These are phyloP conservation scores for Notolepis coatsorum DNA, from an alignment of 2,797 vertebrate genomes.

Conservation along the genomic window DNA sequence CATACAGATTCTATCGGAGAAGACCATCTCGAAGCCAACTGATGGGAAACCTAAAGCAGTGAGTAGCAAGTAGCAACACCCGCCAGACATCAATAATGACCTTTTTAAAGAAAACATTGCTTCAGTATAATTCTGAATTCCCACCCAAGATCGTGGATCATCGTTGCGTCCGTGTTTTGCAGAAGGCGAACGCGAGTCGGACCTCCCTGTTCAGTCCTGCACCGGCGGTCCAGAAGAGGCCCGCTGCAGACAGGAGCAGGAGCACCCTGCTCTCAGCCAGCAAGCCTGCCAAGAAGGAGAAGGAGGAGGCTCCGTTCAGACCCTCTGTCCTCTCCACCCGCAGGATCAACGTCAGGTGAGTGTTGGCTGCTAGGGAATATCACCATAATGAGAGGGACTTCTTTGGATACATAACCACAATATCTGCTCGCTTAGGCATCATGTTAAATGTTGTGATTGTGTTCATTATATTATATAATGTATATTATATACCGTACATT, in stretches of 20 bases:
- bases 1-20: slow-evolving; percentile 69
- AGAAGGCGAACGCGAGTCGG: slow-evolving; percentile 61
- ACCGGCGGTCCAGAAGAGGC: slow-evolving; percentile 48
- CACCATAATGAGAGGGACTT: too few relatives aligned
- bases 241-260: slow-evolving; percentile 44
- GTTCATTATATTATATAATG: too few relatives aligned
- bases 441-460: too few relatives aligned
- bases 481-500: too few relatives aligned
- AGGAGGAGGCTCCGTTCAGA: slow-evolving; percentile 72
- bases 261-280: slow-evolving; percentile 57
- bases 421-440: too few relatives aligned
- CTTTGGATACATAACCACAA: too few relatives aligned
- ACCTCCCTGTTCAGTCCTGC: slow-evolving; percentile 83
- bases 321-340: slow-evolving; percentile 82
- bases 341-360: slow-evolving; percentile 94
- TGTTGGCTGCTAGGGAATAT: too few relatives aligned
- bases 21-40: slow-evolving; percentile 39
- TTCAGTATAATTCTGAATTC: fast-evolving
- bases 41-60: slow-evolving; percentile 60
- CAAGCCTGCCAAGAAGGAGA: slow-evolving; percentile 56
- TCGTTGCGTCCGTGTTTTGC: slow-evolving; percentile 27
- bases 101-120: not conserved
- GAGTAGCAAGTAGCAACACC: slow-evolving; percentile 29
- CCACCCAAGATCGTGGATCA: too few relatives aligned
- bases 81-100: not conserved